Evolutionary conservation across 2,888 invertebrate species (phyloP).

Genomic region (Caenorhabditis virilis): DNA sequence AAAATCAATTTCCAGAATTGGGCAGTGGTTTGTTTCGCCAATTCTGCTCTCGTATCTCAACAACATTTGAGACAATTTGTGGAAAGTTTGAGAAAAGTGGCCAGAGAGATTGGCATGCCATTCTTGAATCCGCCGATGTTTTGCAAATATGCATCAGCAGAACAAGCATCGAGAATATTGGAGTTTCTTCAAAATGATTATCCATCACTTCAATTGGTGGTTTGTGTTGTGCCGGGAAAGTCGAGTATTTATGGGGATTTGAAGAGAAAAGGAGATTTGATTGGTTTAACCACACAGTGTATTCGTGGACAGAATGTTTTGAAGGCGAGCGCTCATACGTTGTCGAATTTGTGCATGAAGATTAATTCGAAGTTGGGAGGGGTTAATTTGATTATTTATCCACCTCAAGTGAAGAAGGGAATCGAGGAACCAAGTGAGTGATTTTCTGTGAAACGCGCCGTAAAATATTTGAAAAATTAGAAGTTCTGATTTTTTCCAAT

Average conservation of each 20-base stretch:
- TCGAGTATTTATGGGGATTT: conserved; percentile 29
- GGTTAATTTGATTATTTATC: conserved; percentile 13
- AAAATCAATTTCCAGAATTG: conserved; percentile 15
- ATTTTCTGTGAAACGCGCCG: too few relatives aligned
- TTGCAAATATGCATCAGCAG: conserved; percentile 19
- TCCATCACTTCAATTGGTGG: conserved; percentile 13
- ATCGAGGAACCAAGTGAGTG: conserved; percentile 12
- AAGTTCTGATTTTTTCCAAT: too few relatives aligned
- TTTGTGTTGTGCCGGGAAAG: conserved; percentile 32
- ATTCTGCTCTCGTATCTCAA: not conserved
- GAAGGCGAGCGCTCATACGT: conserved; percentile 19
- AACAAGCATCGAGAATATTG: conserved; percentile 11
- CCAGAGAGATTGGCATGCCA: conserved; percentile 32
- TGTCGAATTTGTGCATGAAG: conserved; percentile 38
- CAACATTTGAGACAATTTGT: conserved; percentile 11
- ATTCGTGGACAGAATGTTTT: conserved; percentile 22
- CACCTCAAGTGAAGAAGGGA: conserved; percentile 3
- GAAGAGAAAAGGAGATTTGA: conserved; percentile 22
- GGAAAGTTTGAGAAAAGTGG: conserved; percentile 10
- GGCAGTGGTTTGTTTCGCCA: conserved; percentile 29
- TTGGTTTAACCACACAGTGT: conserved; percentile 33
- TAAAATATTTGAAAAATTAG: too few relatives aligned
- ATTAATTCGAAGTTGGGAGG: conserved; percentile 39
- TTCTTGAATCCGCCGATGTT: conserved; percentile 13
- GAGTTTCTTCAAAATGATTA: conserved; percentile 7